Conservation (phyloP, 2,797 vertebrate genomes). For the Benthosema pterotum region DNA sequence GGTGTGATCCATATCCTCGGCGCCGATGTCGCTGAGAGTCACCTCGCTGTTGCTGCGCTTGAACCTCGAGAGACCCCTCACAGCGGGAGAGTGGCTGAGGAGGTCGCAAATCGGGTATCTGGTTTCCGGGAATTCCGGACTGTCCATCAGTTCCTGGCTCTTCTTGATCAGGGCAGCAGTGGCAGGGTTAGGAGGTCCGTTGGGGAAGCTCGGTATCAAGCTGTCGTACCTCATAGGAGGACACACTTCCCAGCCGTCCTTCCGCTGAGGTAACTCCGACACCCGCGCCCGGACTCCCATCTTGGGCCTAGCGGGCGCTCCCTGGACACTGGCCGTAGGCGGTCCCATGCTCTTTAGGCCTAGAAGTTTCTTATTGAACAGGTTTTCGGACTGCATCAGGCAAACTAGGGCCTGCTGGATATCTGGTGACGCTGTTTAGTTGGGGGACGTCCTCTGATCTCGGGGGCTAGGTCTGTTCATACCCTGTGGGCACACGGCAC, state of each 20-base stretch:
- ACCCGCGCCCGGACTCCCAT: conserved; percentile 88
- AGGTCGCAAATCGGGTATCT: conserved; percentile 81
- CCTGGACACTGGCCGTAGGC: conserved; percentile 70
- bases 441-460: conserved; percentile 73
- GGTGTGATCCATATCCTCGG: conserved; percentile 85
- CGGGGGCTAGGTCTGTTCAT: conserved; percentile 78
- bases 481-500: conserved; percentile 43
- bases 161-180: conserved; percentile 50
- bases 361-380: conserved; percentile 85
- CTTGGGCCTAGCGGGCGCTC: conserved; percentile 86
- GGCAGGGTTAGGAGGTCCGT: conserved; percentile 72
- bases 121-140: conserved; percentile 76
- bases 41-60: conserved; percentile 89
- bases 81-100: conserved; percentile 80
- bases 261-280: conserved; percentile 87
- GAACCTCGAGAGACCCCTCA: conserved; percentile 82
- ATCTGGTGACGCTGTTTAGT: conserved; percentile 58
- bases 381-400: conserved; percentile 86
- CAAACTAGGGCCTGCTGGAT: conserved; percentile 69
- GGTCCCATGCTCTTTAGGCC: conserved; percentile 83
- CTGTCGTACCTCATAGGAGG: conserved; percentile 74
- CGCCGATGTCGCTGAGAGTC: conserved; percentile 87
- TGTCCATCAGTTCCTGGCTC: conserved; percentile 68
- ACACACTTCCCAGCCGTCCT: conserved; percentile 81
- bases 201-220: conserved; percentile 70